These are phyloP conservation scores for Lipophrys pholis DNA, from an alignment of 2,113 vertebrate species.

Conservation along the genomic window DNA sequence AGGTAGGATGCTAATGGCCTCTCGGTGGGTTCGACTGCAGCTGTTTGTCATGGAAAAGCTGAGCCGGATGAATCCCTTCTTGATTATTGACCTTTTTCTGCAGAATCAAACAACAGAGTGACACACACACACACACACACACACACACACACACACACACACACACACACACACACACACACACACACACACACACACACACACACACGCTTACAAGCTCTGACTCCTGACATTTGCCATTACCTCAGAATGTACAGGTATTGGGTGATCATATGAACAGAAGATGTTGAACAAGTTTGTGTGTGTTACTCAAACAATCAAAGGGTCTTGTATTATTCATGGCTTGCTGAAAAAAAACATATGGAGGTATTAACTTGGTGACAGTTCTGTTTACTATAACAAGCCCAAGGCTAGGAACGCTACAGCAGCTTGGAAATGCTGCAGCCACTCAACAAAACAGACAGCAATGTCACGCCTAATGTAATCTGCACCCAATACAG, in stretches of 20 bases:
- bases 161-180: neutral
- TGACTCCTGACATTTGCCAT: slow-evolving; percentile 35
- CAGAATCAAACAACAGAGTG: neutral
- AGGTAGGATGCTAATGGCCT: slow-evolving; percentile 76
- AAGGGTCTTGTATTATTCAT: slow-evolving; percentile 75
- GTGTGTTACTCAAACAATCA: slow-evolving; percentile 58
- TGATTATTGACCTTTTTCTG: slow-evolving; percentile 5
- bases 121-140: neutral
- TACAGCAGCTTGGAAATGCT: slow-evolving; percentile 48
- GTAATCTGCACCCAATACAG: slow-evolving; percentile 38
- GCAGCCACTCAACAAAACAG: slow-evolving; percentile 38
- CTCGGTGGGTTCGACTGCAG: slow-evolving; percentile 66
- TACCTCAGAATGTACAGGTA: neutral
- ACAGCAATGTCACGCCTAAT: slow-evolving; percentile 36
- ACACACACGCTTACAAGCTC: slow-evolving; percentile 19
- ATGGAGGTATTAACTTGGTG: slow-evolving; percentile 61
- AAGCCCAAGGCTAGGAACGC: slow-evolving; percentile 46
- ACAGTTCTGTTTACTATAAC: slow-evolving; percentile 63
- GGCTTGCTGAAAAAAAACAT: slow-evolving; percentile 53
- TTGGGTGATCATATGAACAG: slow-evolving; percentile 8
- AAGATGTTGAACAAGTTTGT: slow-evolving; percentile 28
- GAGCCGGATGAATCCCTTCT: slow-evolving; percentile 4
- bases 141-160: slow-evolving; percentile 12
- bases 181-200: slow-evolving; percentile 15
- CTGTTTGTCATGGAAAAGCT: slow-evolving; percentile 46